Percentiles rank a stretch among this genome's conserved stretches.
Conservation (phyloP, 2,888 invertebrate genomes). For the Mylabris sibirica region DNA sequence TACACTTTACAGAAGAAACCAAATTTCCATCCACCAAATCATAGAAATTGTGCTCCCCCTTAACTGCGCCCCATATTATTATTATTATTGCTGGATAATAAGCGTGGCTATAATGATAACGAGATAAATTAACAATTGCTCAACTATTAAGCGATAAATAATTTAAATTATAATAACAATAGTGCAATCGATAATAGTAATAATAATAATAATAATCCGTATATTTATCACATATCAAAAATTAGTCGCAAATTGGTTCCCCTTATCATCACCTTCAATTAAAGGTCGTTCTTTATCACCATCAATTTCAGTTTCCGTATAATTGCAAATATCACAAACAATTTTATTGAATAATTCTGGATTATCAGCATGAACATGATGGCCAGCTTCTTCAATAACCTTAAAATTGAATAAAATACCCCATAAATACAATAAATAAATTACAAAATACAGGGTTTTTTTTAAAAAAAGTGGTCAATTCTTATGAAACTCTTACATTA, state of each 20-base stretch:
- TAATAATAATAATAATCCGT: too few relatives aligned
- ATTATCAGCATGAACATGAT: slow-evolving; percentile 94
- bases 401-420: slow-evolving; percentile 56
- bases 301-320: not conserved
- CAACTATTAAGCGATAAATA: not conserved
- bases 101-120: not conserved
- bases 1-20: too few relatives aligned
- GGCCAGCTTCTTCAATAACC: slow-evolving; percentile 89
- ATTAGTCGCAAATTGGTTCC: not conserved
- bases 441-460: too few relatives aligned
- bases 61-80: not conserved
- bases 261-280: not conserved
- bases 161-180: not conserved
- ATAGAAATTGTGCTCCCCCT: too few relatives aligned
- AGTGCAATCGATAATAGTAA: too few relatives aligned
- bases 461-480: too few relatives aligned
- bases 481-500: too few relatives aligned
- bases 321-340: slow-evolving; percentile 74
- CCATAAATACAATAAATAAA: too few relatives aligned
- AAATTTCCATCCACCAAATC: too few relatives aligned
- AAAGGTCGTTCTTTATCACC: not conserved
- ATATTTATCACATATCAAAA: not conserved
- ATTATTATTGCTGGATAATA: not conserved
- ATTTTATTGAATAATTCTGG: slow-evolving; percentile 85
- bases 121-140: not conserved